Evolutionary conservation across 1,140 invertebrate genomes (phyloP), one percentile per base, ranked within the genome.

Genomic region (Trachelipus rathkii): DNA sequence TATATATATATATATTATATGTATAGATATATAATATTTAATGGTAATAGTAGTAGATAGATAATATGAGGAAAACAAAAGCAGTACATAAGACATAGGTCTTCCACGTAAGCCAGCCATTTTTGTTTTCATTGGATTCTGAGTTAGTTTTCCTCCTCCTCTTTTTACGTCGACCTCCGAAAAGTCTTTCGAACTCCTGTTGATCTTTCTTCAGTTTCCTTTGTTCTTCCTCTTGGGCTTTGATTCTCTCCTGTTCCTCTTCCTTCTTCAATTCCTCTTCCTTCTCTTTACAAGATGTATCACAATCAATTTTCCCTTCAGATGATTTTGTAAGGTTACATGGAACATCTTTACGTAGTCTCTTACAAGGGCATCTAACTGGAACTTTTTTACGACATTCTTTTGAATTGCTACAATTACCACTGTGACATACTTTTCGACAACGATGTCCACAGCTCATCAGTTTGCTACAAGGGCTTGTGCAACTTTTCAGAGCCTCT

Each of bases 391-490:
- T 93, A 50, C 88, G 89, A 83, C 95, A 97, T 0, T 85, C 80
- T 75, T 91, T 88, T 44, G 88, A 85, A 72, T 87, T 87, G 0
- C 89, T 87, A 85, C 95, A 96, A 0, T 83, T 76, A 15, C 92
- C 93, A 24, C 89, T 84, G 85, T 97, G 95, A 82, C 94, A 97
- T 23, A 87, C 73, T 44, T 76, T 73, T 19, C 44, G 72, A 87
- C 94, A 97, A 13, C 90, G 88, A 86, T 95, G 93, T 15, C 87
- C 86, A 84, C 89, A 90, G 0, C 83, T 67, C 80, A 89, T 83
- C 88, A 15, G 13, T 86, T 91, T 94, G 0, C 93, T 91, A 84
- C 95, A 97, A 76, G 92, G 92, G 84, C 93, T 93, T 70, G 90
- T 89, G 84, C 94, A 95, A 76, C 89, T 90, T 43, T 90, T 86